phyloP scores from a whole-genome alignment of 2,888 invertebrate species.

The Agonum fuliginosum region DNA sequence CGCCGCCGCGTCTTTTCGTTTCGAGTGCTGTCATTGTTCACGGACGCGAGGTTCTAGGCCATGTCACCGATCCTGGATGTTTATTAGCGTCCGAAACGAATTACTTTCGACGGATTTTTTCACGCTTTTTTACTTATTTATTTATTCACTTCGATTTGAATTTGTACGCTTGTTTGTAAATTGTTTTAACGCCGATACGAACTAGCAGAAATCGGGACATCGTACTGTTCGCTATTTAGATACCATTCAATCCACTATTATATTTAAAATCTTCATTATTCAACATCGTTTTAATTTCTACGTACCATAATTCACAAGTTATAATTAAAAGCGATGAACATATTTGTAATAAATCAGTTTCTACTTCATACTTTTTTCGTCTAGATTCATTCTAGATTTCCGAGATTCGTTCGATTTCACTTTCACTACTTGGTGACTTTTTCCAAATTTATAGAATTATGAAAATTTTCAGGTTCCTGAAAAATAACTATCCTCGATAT shows the following conservation, averaged over 20 bases:
- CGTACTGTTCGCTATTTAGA: background rate
- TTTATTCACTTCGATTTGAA: conserved; percentile 42
- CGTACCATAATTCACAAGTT: no score
- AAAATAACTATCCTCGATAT: no score
- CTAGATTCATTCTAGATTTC: no score
- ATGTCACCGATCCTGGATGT: conserved; percentile 51
- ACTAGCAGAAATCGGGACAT: background rate
- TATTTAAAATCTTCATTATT: no score
- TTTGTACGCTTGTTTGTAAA: conserved; percentile 13
- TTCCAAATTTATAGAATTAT: no score
- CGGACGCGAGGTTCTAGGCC: conserved; percentile 46
- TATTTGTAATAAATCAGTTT: no score
- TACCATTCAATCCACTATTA: background rate
- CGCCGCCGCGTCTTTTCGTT: conserved; percentile 43
- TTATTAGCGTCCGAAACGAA: conserved; percentile 49
- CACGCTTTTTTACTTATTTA: conserved; percentile 36
- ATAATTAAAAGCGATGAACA: no score
- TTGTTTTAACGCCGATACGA: conserved; percentile 11
- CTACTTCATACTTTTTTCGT: no score
- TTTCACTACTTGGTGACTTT: no score
- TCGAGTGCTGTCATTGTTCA: conserved; percentile 58
- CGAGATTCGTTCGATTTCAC: no score
- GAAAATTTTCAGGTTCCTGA: no score
- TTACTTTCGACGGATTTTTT: conserved; percentile 36
- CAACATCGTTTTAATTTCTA: no score